These are phyloP conservation scores for Polia nebulosa DNA, from an alignment of 2,888 invertebrate species.

Conservation along the genomic window DNA sequence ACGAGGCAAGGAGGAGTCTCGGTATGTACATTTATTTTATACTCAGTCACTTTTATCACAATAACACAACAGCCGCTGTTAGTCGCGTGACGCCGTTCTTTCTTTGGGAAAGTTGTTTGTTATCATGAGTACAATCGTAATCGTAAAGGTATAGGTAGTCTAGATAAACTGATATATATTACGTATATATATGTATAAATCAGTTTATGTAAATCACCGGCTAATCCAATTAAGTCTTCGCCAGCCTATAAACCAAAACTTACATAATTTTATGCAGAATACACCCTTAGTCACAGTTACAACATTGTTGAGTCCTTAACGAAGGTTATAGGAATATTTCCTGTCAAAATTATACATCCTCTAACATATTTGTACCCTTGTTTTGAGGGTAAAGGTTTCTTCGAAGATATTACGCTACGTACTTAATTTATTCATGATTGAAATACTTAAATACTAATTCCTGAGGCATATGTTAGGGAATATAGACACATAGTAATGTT, in stretches of 20 bases:
- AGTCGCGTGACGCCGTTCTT: too few species aligned
- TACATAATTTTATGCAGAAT: constrained; percentile 24
- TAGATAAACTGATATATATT: too few species aligned
- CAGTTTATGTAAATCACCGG: constrained; percentile 18
- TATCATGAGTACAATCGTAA: too few species aligned
- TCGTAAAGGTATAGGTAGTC: too few species aligned
- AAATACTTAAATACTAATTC: constrained; percentile 33
- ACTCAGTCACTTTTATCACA: too few species aligned
- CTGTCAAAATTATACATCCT: constrained; percentile 14
- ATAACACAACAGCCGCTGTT: too few species aligned
- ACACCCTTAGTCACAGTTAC: constrained; percentile 28
- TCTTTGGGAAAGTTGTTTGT: too few species aligned
- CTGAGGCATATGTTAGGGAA: constrained; percentile 11
- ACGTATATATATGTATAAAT: not conserved
- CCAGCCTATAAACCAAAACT: constrained; percentile 42
- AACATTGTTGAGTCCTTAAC: constrained; percentile 29
- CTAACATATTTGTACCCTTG: not conserved
- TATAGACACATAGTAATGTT: constrained; percentile 13
- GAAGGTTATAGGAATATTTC: constrained; percentile 24
- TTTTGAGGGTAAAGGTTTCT: not conserved
- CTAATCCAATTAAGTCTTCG: constrained; percentile 44
- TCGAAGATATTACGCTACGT: constrained; percentile 20
- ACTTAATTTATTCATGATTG: constrained; percentile 49
- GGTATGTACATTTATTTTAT: too few species aligned
- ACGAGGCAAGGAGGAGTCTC: too few species aligned